Conservation (phyloP, 2,797 vertebrate species). For the Balearica regulorum region DNA sequence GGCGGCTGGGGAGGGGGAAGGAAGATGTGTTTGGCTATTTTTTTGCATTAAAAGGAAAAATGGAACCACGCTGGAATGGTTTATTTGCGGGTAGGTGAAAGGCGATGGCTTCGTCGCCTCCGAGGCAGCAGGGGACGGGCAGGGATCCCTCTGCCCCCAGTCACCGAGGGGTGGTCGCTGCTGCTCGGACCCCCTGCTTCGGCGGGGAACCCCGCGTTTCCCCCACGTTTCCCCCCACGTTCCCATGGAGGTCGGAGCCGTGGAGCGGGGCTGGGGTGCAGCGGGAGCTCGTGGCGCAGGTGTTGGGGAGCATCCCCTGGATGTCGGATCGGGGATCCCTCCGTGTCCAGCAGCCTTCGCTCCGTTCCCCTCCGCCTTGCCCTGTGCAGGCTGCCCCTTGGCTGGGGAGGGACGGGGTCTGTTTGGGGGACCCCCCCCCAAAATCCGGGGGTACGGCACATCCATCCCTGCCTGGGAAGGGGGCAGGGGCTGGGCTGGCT, state of each 20-base stretch:
- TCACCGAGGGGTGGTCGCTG: accelerated
- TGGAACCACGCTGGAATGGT: background rate
- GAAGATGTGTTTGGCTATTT: slow-evolving; percentile 43
- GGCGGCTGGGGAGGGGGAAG: background rate
- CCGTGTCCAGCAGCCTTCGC: background rate
- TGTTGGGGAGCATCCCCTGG: background rate
- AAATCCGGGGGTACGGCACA: no score
- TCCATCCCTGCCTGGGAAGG: background rate
- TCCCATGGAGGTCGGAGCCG: no score
- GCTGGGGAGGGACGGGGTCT: no score
- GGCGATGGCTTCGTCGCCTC: accelerated
- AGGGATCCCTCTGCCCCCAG: background rate
- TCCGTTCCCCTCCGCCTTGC: background rate
- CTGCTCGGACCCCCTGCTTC: background rate
- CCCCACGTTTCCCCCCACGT: no score
- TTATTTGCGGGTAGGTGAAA: background rate
- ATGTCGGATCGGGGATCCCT: background rate
- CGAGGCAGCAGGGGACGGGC: background rate
- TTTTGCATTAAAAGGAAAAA: slow-evolving; percentile 72
- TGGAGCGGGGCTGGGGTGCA: background rate
- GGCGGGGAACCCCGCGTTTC: no score
- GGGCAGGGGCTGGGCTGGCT: background rate
- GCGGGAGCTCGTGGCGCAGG: background rate
- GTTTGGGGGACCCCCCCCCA: background rate
- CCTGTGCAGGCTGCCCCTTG: background rate